Evolutionary conservation across 2,797 vertebrate species (phyloP), one percentile per base, ranked within the genome.

Genomic region (Caiman crocodilus): DNA sequence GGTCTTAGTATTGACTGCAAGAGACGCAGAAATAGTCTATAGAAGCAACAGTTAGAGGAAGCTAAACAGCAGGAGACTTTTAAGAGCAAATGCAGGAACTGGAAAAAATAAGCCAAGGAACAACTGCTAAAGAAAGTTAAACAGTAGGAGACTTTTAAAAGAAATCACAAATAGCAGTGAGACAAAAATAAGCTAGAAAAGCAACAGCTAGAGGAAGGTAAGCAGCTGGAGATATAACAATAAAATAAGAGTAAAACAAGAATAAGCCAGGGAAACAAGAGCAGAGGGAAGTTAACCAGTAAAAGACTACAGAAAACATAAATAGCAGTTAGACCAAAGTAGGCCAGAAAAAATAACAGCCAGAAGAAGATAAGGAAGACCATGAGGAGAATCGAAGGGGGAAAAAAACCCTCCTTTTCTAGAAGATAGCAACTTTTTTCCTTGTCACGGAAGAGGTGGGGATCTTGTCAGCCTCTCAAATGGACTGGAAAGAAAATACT

Each of bases 41-140:
- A 82, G 71, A 85, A 69, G 13, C 61, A 93, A 79, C 17, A 82
- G 32, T 81, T 79, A 83, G 74, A 93, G 65, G 78, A 87, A 88
- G 59, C 79, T 42, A 90, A 96, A 75, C 84, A 96, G 84, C 82
- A 84, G 90, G 92, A 60, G 82, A 61, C 11, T 89, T 94, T 89
- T 91, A 93, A 90, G 64, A 95, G 58, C 50, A 83, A 94, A 93
- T 88, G 94, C 88, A 90, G 87, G 87, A 78, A 77, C 61, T 77
- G 17, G 57, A 64, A 87, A 58, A 90, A 92, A 84, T 58, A 91
- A 97, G 83, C 57, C 65, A 90, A 88, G 10, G 67, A 96, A 92
- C 90, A 94, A 93, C 67, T 30, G 6, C 42, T 85, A 88, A 65
- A 92, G 80, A 92, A 96, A 95, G 42, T 93, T 94, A 95, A 96